phyloP scores from a whole-genome alignment of 2,797 vertebrate genomes.

The Fringilla coelebs region DNA sequence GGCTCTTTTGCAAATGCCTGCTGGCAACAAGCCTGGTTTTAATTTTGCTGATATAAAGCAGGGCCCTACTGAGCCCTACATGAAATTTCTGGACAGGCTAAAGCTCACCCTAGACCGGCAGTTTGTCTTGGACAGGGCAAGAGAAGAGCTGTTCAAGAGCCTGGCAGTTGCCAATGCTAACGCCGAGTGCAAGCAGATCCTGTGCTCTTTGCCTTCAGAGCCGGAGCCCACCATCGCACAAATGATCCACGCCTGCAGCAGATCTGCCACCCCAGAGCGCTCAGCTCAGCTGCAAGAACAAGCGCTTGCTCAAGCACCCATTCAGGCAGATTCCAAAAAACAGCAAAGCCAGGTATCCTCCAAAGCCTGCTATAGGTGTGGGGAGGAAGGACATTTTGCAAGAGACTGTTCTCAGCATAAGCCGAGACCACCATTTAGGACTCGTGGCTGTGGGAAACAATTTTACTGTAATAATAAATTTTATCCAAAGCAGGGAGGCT shows the following conservation, averaged over 20 bases:
- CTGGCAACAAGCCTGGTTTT: neutral
- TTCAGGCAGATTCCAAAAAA: neutral
- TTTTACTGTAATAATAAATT: neutral
- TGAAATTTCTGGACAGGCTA: neutral
- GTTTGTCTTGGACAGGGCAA: neutral
- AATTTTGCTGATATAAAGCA: neutral
- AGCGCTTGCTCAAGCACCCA: neutral
- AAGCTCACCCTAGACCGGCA: neutral
- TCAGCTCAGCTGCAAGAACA: neutral
- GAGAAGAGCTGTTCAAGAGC: neutral
- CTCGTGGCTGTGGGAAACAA: neutral
- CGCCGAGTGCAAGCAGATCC: neutral
- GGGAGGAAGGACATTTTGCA: neutral
- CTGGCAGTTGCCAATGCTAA: neutral
- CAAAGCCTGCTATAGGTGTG: neutral
- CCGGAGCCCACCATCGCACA: neutral
- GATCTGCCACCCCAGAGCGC: neutral
- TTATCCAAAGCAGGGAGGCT: neutral
- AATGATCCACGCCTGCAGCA: neutral
- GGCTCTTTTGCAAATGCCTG: neutral
- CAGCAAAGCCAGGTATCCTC: neutral
- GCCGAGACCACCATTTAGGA: neutral
- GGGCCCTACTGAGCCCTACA: neutral
- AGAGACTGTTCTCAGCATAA: neutral
- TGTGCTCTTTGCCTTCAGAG: neutral